phyloP scores from a whole-genome alignment of 2,797 vertebrate genomes.

The Strix occidentalis region DNA sequence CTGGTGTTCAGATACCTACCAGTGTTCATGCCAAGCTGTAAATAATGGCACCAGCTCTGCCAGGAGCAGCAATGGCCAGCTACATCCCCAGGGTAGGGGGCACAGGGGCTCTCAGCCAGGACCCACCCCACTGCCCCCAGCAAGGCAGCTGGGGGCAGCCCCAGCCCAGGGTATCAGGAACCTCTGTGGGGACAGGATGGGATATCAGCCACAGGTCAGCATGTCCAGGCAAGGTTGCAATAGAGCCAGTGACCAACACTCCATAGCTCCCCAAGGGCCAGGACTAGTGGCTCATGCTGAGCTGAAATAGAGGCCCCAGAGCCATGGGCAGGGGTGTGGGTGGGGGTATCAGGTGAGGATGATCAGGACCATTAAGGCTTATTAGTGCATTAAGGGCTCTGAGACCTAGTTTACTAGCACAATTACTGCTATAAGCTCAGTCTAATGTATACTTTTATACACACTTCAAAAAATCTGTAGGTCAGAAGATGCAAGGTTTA shows the following conservation, averaged over 20 bases:
- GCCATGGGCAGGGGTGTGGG: neutral
- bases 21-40: fast-evolving
- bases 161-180: neutral
- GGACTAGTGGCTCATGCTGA: neutral
- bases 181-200: fast-evolving
- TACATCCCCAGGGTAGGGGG: neutral
- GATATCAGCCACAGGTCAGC: neutral
- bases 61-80: neutral
- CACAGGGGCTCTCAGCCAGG: neutral
- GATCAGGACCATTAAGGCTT: neutral
- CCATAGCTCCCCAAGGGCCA: neutral
- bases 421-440: neutral
- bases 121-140: neutral
- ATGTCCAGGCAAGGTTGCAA: neutral
- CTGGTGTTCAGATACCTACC: neutral
- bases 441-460: neutral
- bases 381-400: neutral
- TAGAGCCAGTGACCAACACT: neutral
- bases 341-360: neutral
- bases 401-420: neutral
- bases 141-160: neutral
- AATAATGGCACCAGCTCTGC: neutral
- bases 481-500: neutral
- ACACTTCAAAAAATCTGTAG: neutral
- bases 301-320: neutral